phyloP scores from a whole-genome alignment of 2,888 invertebrate genomes.

The Mesoligia furuncula region DNA sequence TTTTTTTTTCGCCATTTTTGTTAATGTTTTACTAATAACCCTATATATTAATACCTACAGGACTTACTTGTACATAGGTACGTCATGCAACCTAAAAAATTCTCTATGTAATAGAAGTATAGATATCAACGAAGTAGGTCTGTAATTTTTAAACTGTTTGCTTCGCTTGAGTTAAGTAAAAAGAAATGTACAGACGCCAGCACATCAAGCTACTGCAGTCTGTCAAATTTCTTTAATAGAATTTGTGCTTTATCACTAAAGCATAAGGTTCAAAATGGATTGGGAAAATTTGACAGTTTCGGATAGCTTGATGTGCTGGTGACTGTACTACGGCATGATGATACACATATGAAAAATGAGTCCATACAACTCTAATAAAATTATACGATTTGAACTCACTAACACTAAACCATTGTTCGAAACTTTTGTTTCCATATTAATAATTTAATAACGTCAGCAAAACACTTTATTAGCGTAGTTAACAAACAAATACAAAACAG shows the following conservation, averaged over 20 bases:
- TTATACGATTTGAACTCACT: constrained; percentile 2
- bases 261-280: too few species aligned
- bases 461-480: constrained; percentile 43
- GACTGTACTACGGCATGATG: too few species aligned
- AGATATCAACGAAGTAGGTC: not conserved
- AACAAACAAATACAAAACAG: constrained; percentile 53
- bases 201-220: too few species aligned
- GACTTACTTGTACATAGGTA: not conserved
- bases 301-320: too few species aligned
- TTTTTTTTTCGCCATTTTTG: too few species aligned
- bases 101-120: not conserved
- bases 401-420: constrained; percentile 14
- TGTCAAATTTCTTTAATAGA: too few species aligned
- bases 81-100: not conserved
- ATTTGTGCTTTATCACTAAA: too few species aligned
- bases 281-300: too few species aligned
- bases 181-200: not conserved
- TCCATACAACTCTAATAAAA: not conserved
- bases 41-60: not conserved
- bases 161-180: not conserved
- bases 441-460: constrained; percentile 37
- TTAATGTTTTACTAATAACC: too few species aligned
- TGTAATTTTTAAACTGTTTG: not conserved
- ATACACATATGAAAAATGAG: not conserved
- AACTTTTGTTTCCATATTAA: constrained; percentile 29